Conservation (phyloP, 1,140 invertebrate species). For the Asbolus verrucosus region DNA sequence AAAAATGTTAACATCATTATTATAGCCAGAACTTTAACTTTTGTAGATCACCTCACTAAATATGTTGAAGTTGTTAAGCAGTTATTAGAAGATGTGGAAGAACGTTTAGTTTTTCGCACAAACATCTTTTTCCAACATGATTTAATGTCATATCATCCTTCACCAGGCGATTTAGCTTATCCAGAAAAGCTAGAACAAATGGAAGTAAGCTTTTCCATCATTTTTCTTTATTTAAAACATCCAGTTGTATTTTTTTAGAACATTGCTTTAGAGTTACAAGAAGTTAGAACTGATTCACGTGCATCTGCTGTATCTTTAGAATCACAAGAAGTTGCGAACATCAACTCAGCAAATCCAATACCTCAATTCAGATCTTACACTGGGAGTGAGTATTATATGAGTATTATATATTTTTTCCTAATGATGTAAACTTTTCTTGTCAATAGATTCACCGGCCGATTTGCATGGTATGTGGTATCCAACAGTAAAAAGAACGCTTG, state of each 20-base stretch:
- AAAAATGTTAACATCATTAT: conserved; percentile 1
- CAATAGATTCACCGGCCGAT: conserved; percentile 76
- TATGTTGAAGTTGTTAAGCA: conserved; percentile 89
- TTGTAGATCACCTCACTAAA: conserved; percentile 76
- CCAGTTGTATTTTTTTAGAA: conserved; percentile 70
- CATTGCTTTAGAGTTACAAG: conserved; percentile 76
- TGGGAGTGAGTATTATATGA: conserved; percentile 55
- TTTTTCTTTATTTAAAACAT: conserved; percentile 21
- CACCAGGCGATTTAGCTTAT: conserved; percentile 95
- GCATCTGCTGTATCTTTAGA: conserved; percentile 75
- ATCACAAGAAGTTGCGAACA: conserved; percentile 77
- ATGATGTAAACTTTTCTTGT: conserved; percentile 41
- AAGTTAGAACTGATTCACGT: conserved; percentile 75
- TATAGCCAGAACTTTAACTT: conserved; percentile 36
- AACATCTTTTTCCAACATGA: conserved; percentile 95
- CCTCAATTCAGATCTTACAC: conserved; percentile 63
- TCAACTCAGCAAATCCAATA: conserved; percentile 63
- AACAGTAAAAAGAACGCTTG: conserved; percentile 92
- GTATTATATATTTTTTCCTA: no score
- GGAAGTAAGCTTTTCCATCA: conserved; percentile 68
- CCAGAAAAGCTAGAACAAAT: conserved; percentile 98
- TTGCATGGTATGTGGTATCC: conserved; percentile 99
- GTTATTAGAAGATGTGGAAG: conserved; percentile 95
- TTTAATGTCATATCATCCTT: conserved; percentile 89
- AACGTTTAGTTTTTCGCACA: conserved; percentile 94